phyloP scores from a whole-genome alignment of 2,888 invertebrate species.

The Cephus pulcher region DNA sequence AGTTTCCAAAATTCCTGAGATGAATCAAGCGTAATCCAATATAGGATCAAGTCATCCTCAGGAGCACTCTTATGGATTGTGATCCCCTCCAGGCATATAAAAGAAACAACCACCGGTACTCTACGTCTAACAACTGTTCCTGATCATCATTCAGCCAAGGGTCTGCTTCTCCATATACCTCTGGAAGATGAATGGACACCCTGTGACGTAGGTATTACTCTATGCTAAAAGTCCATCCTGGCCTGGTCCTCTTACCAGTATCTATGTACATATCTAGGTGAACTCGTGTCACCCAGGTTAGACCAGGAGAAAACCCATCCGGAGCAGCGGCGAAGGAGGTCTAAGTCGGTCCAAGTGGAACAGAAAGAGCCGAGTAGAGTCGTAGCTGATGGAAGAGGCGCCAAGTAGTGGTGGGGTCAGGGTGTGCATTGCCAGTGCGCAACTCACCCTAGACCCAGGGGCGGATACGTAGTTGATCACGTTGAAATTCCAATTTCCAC shows the following conservation, averaged over 20 bases:
- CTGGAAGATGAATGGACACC: neutral
- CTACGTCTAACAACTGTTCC: too few species aligned
- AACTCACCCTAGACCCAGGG: neutral
- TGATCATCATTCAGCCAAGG: neutral
- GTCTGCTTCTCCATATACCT: neutral
- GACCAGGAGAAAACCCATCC: neutral
- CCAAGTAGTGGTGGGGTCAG: neutral
- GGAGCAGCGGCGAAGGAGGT: neutral
- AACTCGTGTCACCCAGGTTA: neutral
- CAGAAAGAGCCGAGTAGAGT: neutral
- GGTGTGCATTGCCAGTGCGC: neutral
- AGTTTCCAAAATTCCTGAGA: neutral
- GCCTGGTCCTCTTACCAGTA: neutral
- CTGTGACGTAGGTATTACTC: neutral
- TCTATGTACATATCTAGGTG: neutral
- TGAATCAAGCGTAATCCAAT: neutral
- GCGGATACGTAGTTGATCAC: neutral
- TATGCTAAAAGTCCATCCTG: neutral
- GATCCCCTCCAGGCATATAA: neutral
- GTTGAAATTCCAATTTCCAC: neutral
- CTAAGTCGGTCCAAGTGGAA: neutral
- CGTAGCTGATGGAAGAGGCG: neutral
- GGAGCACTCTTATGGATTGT: neutral
- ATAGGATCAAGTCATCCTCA: neutral
- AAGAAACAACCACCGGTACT: neutral